phyloP scores from a whole-genome alignment of 1,140 invertebrate species.

The Oppia nitens region DNA sequence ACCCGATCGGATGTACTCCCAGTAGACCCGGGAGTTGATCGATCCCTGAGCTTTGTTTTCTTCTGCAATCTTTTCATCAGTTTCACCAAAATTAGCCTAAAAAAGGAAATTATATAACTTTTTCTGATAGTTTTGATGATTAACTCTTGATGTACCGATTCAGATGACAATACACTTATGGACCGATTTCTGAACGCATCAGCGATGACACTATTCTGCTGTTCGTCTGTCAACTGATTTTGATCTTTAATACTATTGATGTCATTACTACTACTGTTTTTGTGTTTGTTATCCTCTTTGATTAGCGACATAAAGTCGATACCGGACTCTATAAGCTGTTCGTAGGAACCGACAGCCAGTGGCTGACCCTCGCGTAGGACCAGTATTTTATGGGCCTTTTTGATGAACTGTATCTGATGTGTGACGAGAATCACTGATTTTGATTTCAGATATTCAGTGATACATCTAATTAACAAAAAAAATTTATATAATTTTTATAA shows the following conservation, averaged over 20 bases:
- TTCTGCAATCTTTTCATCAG: constrained; percentile 12
- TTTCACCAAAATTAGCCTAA: too few species aligned
- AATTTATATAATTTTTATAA: too few species aligned
- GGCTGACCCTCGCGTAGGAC: constrained; percentile 47
- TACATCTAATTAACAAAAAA: too few species aligned
- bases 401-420: constrained; percentile 39
- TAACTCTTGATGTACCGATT: too few species aligned
- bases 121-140: too few species aligned
- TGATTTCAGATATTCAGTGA: constrained; percentile 53
- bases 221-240: too few species aligned
- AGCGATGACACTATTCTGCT: too few species aligned
- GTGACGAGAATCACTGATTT: constrained; percentile 75
- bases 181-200: too few species aligned
- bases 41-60: constrained; percentile 19
- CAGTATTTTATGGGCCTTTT: constrained; percentile 50
- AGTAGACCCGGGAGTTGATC: constrained; percentile 17
- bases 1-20: constrained; percentile 19
- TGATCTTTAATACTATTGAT: too few species aligned
- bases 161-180: too few species aligned
- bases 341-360: constrained; percentile 17
- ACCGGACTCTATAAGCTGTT: constrained; percentile 13
- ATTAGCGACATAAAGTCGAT: constrained; percentile 14
- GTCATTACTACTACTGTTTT: too few species aligned
- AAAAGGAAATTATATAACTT: too few species aligned
- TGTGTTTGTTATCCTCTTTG: constrained; percentile 4